Percentiles rank a stretch among this genome's conserved stretches.
Evolutionary conservation across 1,140 invertebrate genomes (phyloP).

Genomic region (Drosophila kanapiae): DNA sequence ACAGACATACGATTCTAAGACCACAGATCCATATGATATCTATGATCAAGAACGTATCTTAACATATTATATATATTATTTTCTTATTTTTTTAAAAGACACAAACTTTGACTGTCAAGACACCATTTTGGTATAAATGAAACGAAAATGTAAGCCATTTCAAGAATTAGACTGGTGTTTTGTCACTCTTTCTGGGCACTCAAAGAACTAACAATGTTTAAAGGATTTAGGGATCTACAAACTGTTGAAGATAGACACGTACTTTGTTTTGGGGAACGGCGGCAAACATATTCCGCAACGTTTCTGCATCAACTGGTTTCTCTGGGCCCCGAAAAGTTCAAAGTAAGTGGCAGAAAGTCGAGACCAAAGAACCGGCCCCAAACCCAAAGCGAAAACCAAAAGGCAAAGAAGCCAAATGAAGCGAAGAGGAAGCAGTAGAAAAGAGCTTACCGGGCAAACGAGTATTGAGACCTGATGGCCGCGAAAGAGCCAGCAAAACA

Average conservation of each 20-base stretch:
- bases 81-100: neutral
- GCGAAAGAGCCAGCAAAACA: slow-evolving; percentile 48
- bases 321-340: slow-evolving; percentile 39
- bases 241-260: slow-evolving; percentile 9
- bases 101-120: neutral
- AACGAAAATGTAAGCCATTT: neutral
- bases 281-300: slow-evolving; percentile 72
- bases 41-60: too few species aligned
- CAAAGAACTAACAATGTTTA: neutral
- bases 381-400: slow-evolving; percentile 34
- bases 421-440: slow-evolving; percentile 16
- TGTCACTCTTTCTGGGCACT: neutral
- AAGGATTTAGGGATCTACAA: neutral
- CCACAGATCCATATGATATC: too few species aligned
- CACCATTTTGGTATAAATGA: neutral
- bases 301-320: slow-evolving; percentile 73
- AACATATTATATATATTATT: too few species aligned
- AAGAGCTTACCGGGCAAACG: slow-evolving; percentile 47
- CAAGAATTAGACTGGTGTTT: neutral
- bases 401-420: slow-evolving; percentile 10
- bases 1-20: too few species aligned
- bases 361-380: slow-evolving; percentile 48
- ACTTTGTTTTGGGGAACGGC: slow-evolving; percentile 59
- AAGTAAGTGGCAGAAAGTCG: slow-evolving; percentile 33
- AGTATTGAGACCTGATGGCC: slow-evolving; percentile 40